Base-by-base conservation (phyloP, 2,797 vertebrate genomes). In the Aulostomus chinensis region DNA sequence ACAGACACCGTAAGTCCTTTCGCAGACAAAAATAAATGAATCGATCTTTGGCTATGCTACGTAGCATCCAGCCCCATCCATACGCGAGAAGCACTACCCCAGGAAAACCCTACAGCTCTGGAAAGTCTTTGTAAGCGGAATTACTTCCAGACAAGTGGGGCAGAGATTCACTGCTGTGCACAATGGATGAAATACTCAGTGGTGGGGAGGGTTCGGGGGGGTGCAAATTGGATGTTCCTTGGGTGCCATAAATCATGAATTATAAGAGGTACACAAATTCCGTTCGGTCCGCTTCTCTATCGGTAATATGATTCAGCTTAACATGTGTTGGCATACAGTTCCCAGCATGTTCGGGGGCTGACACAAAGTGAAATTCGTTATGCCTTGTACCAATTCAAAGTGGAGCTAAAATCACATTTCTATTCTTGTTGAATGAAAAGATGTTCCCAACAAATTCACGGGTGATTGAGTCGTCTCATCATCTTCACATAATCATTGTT, bases 91-190 rank as follows among this genome's bases (percentile, higher is more conserved):
- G 60, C 55, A 52, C 53, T 52, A 52, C 58, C 66, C 22, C 47
- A 64, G 68, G 65, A 80, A 77, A 80, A 68, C 57, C 48, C 57
- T 4, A 15, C 39, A 8, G 29, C 58, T 71, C 60, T 57, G 54
- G 58, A 68, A 78, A 63, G 60, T 72, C 73, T 71, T 75, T 70
- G 61, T 74, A 58, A 84, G 59, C 63, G 70, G 63, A 73, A 79
- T 84, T 71, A 70, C 76, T 71, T 72, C 66, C 66, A 80, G 68
- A 76, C 76, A 73, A 76, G 72, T 68, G 66, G 63, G 67, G 66
- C 63, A 78, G 73, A 83, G 78, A 81, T 76, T 80, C 82, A 64
- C 62, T 54, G 70, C 76, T 68, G 72, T 63, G 73, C 75, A 77
- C 73, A 88, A 86, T 70, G 72, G 68, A 68, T 75, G 62, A 76